Evolutionary conservation across 2,113 vertebrate species (phyloP).

Genomic region (Alexandromys fortis): DNA sequence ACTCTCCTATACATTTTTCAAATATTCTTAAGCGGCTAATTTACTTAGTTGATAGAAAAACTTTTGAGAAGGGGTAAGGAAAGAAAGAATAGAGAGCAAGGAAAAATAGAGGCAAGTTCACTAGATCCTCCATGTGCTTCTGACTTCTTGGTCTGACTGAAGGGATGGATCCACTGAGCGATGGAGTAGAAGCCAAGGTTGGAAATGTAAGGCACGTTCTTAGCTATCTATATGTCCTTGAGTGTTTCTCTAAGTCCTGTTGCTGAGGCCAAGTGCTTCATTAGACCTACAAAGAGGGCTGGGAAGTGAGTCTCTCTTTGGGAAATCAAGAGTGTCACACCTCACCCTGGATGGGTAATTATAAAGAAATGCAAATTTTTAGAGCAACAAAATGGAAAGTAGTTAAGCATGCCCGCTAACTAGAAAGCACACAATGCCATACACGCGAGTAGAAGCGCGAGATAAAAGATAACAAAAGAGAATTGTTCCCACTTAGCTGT

Average conservation of each 20-base stretch:
- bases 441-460: neutral
- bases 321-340: slow-evolving; percentile 1
- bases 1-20: neutral
- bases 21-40: neutral
- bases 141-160: rapidly evolving
- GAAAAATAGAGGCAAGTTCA: rapidly evolving
- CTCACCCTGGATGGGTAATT: slow-evolving; percentile 3
- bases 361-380: slow-evolving; percentile 55
- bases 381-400: slow-evolving; percentile 55
- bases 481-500: slow-evolving; percentile 44
- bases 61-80: too few species aligned
- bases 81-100: neutral
- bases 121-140: too few species aligned
- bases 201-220: neutral
- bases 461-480: slow-evolving; percentile 45
- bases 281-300: neutral
- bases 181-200: rapidly evolving
- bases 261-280: neutral
- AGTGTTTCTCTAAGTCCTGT: neutral
- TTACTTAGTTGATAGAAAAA: neutral
- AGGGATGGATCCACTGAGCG: rapidly evolving
- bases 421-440: slow-evolving; percentile 47
- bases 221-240: rapidly evolving
- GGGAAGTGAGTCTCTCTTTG: neutral
- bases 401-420: slow-evolving; percentile 60